phyloP scores from a whole-genome alignment of 2,888 invertebrate genomes.

The Thalpophila matura region DNA sequence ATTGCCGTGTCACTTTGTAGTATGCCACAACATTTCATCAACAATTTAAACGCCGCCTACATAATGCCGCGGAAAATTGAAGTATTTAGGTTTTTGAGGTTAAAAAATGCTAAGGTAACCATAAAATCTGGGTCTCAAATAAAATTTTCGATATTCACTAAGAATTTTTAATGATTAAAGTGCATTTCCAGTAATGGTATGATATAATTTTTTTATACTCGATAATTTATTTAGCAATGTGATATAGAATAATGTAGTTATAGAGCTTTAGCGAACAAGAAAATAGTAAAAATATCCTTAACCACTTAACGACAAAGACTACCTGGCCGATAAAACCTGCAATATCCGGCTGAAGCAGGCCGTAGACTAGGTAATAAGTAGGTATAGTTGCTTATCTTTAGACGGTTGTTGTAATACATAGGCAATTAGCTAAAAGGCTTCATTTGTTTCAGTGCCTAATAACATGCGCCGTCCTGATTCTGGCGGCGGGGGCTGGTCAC shows the following conservation, averaged over 20 bases:
- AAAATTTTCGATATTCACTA: too few relatives aligned
- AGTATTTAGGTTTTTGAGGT: too few relatives aligned
- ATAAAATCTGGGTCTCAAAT: too few relatives aligned
- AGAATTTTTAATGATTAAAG: too few relatives aligned
- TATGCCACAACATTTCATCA: too few relatives aligned
- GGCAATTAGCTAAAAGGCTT: background rate
- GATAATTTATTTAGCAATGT: too few relatives aligned
- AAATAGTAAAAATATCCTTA: background rate
- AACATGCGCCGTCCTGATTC: slow-evolving; percentile 93
- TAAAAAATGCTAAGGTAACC: too few relatives aligned
- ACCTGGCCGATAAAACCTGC: slow-evolving; percentile 17
- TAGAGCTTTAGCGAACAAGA: background rate
- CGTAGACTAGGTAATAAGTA: background rate
- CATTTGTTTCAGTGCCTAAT: slow-evolving; percentile 92
- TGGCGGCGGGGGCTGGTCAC: slow-evolving; percentile 94
- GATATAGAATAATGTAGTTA: background rate
- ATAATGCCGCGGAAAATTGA: too few relatives aligned
- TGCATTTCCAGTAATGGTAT: too few relatives aligned
- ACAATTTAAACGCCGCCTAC: too few relatives aligned
- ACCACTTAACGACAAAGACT: background rate
- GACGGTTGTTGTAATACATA: background rate
- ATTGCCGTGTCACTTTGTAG: too few relatives aligned
- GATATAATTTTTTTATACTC: too few relatives aligned
- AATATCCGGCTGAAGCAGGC: slow-evolving; percentile 22
- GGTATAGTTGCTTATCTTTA: background rate